phyloP scores from a whole-genome alignment of 2,888 invertebrate genomes.

The Drosophila melanocephala region DNA sequence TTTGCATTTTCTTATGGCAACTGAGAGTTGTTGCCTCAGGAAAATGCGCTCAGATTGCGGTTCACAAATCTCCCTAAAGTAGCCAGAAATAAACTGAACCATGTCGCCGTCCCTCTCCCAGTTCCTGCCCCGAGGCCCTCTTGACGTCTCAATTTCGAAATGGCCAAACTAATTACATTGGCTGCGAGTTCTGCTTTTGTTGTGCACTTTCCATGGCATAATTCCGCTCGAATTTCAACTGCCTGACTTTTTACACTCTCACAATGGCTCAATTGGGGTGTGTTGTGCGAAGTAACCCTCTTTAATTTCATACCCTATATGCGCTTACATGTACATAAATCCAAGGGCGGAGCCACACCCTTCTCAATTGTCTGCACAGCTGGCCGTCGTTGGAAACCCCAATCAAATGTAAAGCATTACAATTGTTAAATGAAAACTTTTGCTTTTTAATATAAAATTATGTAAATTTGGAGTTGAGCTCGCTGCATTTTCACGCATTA shows the following conservation, averaged over 20 bases:
- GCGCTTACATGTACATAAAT: neutral
- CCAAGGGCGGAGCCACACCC: slow-evolving; percentile 52
- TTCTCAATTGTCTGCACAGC: slow-evolving; percentile 75
- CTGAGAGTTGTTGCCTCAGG: slow-evolving; percentile 28
- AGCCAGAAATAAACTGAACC: slow-evolving; percentile 4
- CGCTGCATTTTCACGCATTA: slow-evolving; percentile 56
- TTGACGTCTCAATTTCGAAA: slow-evolving; percentile 72
- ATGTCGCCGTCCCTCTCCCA: neutral
- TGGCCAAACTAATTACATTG: slow-evolving; percentile 69
- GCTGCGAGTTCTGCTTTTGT: slow-evolving; percentile 44
- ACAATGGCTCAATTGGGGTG: slow-evolving; percentile 70
- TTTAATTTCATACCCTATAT: neutral
- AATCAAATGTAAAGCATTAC: slow-evolving; percentile 65
- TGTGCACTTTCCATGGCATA: slow-evolving; percentile 54
- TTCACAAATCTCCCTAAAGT: slow-evolving; percentile 53
- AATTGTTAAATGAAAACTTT: slow-evolving; percentile 70
- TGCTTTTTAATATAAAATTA: slow-evolving; percentile 70
- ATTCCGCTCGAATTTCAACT: slow-evolving; percentile 62
- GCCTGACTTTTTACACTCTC: slow-evolving; percentile 70
- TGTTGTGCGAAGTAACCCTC: slow-evolving; percentile 27
- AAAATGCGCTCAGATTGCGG: slow-evolving; percentile 39
- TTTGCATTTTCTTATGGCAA: slow-evolving; percentile 25
- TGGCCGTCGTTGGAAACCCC: slow-evolving; percentile 53
- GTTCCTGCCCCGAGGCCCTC: slow-evolving; percentile 17
- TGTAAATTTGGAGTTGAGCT: slow-evolving; percentile 64